Evolutionary conservation across 2,797 vertebrate genomes (phyloP).

Genomic region (Manis crassicaudata): DNA sequence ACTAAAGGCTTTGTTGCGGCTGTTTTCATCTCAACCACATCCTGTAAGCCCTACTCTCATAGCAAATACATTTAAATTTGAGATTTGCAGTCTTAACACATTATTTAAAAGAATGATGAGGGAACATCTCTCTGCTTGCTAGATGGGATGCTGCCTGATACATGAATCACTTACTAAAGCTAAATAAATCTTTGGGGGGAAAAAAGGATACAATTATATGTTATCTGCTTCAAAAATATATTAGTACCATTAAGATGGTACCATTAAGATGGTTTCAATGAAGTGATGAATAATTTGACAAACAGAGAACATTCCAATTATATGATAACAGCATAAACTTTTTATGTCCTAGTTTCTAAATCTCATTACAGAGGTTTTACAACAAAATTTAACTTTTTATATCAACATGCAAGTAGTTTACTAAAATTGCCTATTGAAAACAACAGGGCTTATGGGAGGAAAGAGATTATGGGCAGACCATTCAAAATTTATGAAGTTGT

Average conservation of each 20-base stretch:
- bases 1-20: neutral
- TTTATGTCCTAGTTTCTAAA: neutral
- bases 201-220: neutral
- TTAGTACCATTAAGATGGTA: neutral
- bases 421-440: neutral
- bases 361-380: neutral
- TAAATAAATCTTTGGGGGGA: too few relatives aligned
- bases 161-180: too few relatives aligned
- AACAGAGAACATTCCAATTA: neutral
- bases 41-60: neutral
- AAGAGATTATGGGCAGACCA: neutral
- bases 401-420: neutral
- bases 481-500: neutral
- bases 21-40: neutral
- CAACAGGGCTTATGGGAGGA: neutral
- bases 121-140: too few relatives aligned
- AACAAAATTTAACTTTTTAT: neutral
- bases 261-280: neutral
- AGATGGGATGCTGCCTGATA: too few relatives aligned
- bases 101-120: constrained; percentile 40
- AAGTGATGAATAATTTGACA: neutral
- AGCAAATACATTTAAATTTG: neutral
- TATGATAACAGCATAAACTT: neutral
- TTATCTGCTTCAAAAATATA: constrained; percentile 8
- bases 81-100: neutral